Base-by-base conservation (phyloP, 2,888 invertebrate species). In the Therioaphis trifolii region DNA sequence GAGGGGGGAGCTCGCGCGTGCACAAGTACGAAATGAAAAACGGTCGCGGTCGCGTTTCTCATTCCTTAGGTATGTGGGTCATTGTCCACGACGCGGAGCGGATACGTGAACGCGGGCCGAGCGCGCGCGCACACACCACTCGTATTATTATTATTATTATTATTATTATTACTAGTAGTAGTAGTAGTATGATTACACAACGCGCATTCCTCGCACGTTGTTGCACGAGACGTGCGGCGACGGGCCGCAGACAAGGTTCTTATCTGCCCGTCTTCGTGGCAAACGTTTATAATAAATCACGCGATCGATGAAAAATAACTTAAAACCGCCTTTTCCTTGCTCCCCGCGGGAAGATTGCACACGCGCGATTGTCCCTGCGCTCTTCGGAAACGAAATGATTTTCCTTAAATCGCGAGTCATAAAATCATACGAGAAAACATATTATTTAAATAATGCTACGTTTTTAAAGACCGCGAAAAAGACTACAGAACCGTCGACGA, bases 61-160 rank as follows among this genome's bases (percentile, higher is more conserved):
- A 27, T 63, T 82, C 21, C 72, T 72, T 24, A 29, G 74, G 82
- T 82, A 74, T 82, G 82, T 82, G 74, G 82, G 82, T 82, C 82
- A 82, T 82, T 82, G 82, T 82, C 79, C 79, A 80, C 79, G 69
- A 21, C 66, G 29, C 35, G 7, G 7, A 7, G 4, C 35, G 7
- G 35, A 35, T 35, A 35, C 4, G 21, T 18, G 49, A 29, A 12
- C 14, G 75, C 24, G 75, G 24, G 58, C 63, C 43, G 58, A 21
- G n/a, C 24, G 46, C 43, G 35, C 79, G 58, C 55, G 43, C 78
- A 46, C 69, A 15, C 71, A 35, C 66, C 46, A 21, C 35, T 35
- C 63, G 66, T 76, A 63, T 61, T 27, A 58, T 76, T 46, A 40
- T 61, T 35, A 40, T 43, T 69, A 35, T 74, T 75, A 75, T 61